Evolutionary conservation across 53 echinoderm and acorn worm genomes (phyloP).

Genomic region (Holothuria scabra): DNA sequence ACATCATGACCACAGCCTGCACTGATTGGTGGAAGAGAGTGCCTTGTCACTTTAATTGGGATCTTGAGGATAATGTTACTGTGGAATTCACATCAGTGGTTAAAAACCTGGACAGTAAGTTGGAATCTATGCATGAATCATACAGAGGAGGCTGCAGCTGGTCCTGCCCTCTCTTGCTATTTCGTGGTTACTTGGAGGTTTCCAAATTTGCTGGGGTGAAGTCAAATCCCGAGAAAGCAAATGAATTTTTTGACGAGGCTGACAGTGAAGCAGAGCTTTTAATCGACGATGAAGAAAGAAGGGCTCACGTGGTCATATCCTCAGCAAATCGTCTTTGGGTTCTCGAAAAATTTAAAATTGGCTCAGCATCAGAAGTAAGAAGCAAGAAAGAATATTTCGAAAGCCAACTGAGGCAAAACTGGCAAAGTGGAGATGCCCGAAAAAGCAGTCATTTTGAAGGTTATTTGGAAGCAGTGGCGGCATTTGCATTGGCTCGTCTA

Average conservation of each 20-base stretch:
- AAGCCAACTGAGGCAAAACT: too few relatives aligned
- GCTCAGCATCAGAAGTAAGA: too few relatives aligned
- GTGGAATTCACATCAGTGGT: not conserved
- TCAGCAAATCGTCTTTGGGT: constrained; percentile 24
- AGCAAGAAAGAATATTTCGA: too few relatives aligned
- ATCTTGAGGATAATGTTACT: constrained; percentile 19
- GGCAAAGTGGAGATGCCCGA: too few relatives aligned
- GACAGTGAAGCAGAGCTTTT: constrained; percentile 10
- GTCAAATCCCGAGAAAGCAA: not conserved
- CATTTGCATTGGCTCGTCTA: constrained; percentile 15
- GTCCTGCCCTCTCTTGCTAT: not conserved
- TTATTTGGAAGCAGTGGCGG: constrained; percentile 16
- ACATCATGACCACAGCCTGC: not conserved
- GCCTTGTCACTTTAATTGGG: constrained; percentile 30
- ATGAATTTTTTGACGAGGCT: constrained; percentile 14
- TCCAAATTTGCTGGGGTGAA: constrained; percentile 14
- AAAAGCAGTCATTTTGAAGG: not conserved
- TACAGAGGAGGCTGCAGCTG: not conserved
- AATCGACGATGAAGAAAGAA: constrained; percentile 11
- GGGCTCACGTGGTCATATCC: not conserved
- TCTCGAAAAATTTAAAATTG: too few relatives aligned
- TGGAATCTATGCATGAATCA: constrained; percentile 18
- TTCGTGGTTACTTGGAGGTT: constrained; percentile 37
- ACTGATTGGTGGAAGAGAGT: constrained; percentile 20
- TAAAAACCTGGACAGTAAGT: constrained; percentile 31